phyloP scores from a whole-genome alignment of 2,888 invertebrate genomes.

The Agrypnus murinus region DNA sequence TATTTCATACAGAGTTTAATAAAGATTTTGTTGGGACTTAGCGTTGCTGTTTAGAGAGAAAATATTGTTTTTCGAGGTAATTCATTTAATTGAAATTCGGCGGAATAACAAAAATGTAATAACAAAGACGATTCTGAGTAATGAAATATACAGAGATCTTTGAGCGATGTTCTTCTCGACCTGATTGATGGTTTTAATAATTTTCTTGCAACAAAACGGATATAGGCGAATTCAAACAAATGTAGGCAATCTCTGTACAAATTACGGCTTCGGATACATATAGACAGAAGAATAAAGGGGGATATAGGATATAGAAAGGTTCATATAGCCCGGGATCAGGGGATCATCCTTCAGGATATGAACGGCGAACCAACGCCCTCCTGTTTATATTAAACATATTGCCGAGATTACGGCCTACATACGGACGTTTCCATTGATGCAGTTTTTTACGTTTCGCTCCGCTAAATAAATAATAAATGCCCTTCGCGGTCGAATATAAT shows the following conservation, averaged over 20 bases:
- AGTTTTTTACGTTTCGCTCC: constrained; percentile 31
- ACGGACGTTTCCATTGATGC: constrained; percentile 25
- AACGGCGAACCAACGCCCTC: constrained; percentile 45
- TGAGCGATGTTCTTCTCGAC: constrained; percentile 36
- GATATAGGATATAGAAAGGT: constrained; percentile 43
- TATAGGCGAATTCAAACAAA: constrained; percentile 47
- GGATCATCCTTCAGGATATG: constrained; percentile 53
- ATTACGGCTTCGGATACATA: constrained; percentile 50
- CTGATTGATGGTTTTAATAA: constrained; percentile 47
- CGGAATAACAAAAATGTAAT: background rate
- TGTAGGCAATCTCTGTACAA: constrained; percentile 50
- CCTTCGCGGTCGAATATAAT: constrained; percentile 26
- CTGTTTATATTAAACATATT: constrained; percentile 53
- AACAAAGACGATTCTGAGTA: constrained; percentile 16
- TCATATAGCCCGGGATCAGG: constrained; percentile 51
- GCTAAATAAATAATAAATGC: constrained; percentile 46
- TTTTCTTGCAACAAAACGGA: constrained; percentile 41
- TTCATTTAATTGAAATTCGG: constrained; percentile 38
- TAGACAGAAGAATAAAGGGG: constrained; percentile 44
- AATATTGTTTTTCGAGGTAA: constrained; percentile 33
- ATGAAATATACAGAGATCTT: constrained; percentile 29
- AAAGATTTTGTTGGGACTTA: constrained; percentile 24
- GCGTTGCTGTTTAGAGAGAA: constrained; percentile 27
- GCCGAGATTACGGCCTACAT: constrained; percentile 37
- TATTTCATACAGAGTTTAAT: constrained; percentile 31